A percentile compares a stretch with the other conserved stretches of the same genome.
Conservation (phyloP, 2,888 invertebrate species). For the Morpho helenor region DNA sequence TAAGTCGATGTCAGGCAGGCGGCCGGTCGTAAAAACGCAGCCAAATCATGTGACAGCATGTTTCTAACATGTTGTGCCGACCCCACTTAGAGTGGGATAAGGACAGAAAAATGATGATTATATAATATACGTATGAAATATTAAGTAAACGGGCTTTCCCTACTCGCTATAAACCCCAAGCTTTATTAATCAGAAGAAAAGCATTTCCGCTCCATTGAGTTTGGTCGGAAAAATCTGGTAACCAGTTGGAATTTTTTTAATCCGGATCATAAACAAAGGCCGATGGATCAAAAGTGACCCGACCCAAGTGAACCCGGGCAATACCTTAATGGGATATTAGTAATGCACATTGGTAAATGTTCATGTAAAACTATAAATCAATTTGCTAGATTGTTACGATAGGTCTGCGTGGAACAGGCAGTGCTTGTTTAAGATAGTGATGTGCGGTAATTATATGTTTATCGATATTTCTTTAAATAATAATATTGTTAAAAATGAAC, state of each 20-base stretch:
- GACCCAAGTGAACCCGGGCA: conserved; percentile 29
- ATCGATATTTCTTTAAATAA: background rate
- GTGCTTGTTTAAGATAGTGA: conserved; percentile 1
- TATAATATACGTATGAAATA: no score
- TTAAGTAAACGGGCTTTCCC: no score
- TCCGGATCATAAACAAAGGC: conserved; percentile 59
- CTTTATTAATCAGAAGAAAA: background rate
- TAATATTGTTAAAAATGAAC: no score
- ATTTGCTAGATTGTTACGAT: conserved; percentile 34
- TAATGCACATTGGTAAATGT: conserved; percentile 41
- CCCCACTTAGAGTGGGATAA: no score
- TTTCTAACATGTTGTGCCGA: no score
- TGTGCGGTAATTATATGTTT: background rate
- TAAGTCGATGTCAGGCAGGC: no score
- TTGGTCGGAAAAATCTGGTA: conserved; percentile 17
- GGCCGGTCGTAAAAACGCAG: no score
- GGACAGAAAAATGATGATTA: no score
- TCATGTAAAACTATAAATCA: conserved; percentile 59
- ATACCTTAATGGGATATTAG: conserved; percentile 45
- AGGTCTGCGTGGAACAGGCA: conserved; percentile 25
- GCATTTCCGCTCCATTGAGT: background rate
- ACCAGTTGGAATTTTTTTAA: conserved; percentile 51
- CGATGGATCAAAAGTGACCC: conserved; percentile 43
- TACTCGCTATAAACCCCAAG: background rate
- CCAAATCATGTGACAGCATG: no score